Base-by-base conservation (phyloP, 37 sponge, comb jelly and placozoan genomes). In the Spongia lamella region DNA sequence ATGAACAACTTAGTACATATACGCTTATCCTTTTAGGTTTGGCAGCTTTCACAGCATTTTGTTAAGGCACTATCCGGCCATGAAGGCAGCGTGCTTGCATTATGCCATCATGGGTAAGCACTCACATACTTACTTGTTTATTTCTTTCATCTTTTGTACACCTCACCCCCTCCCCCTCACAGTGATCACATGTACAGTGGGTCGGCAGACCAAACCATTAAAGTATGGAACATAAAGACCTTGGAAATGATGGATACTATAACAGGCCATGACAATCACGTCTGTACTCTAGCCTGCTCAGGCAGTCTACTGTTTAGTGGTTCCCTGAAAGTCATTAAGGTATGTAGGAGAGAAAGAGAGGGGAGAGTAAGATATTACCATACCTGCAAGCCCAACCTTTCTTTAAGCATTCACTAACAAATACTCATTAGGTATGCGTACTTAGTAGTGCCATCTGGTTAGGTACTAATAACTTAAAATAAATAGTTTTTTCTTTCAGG, bases 281-380 rank as follows among this genome's bases (percentile, higher is more conserved):
- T 95, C 19, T 91, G 93, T 53, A 78, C 90, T 17, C 81, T 95
- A 47, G 84, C 96, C 37, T 61, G 79, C 40, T 73, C 56, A 49
- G 76, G 74, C 14, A 75, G 15, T 43, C 38, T 65, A 5, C 79
- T 95, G 13, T 92, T 89, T 78, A 92, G 93, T 85, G 96, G 96
- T 16, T 95, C 96, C 2, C 84, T 92, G 22, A 85, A 78, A 52
- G 76, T 68, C 50, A 95, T 95, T 66, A 92, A 87, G 81, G 94
- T 94, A 24, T n/a, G n/a, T n/a, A n/a, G n/a, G n/a, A n/a, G n/a
- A n/a, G n/a, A n/a, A n/a, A n/a, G n/a, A n/a, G n/a, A n/a, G n/a
- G n/a, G n/a, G n/a, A n/a, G n/a, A n/a, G n/a, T n/a, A n/a, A n/a
- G n/a, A n/a, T n/a, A n/a, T n/a, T n/a, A n/a, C n/a, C n/a, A n/a